Base-by-base conservation (phyloP, 2,888 invertebrate genomes). In the Lampropteryx suffumata region DNA sequence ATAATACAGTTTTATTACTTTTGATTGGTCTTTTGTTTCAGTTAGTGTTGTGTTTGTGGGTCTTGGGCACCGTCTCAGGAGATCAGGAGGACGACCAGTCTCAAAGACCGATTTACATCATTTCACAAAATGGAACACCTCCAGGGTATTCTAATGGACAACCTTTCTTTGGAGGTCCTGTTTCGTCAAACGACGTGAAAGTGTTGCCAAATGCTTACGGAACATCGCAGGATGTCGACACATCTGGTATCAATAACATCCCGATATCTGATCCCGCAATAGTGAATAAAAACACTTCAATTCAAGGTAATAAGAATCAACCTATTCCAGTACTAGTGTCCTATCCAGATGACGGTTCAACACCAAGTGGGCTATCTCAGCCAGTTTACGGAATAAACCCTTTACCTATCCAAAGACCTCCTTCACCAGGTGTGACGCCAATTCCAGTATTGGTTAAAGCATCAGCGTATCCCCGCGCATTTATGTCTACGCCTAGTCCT, bases 31-130 rank as follows among this genome's bases (percentile, higher is more conserved):
- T 50, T 44, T 53, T 58, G 50, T 69, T 64, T 37, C 64, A 73
- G 90, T 71, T 91, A 58, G 66, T 91, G 59, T 70, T 89, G 26
- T 68, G 92, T 51, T 82, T 82, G 60, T 80, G 91, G 57, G 67
- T 79, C 37, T 48, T 55, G 48, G 55, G 51, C 41, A 45, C 51
- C 35, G 55, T 55, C 46, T 50, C 32, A 11, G 50, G 50, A n/a
- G 55, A 29, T 40, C n/a, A n/a, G n/a, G n/a, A n/a, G n/a, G 50
- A 46, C 46, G 47, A 55, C 1, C 26, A 40, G 35, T n/a, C 50
- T 3, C 21, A 50, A 47, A 21, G 50, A 17, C 46, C 46, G 9
- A 8, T 13, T 32, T 32, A 12, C 36, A 32, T 40, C 13, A 21
- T 34, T 30, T 14, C 52, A 11, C 43, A 35, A 27, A 44, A 44